Conservation (phyloP, 2,113 vertebrate species). For the Corythornis cristatus region DNA sequence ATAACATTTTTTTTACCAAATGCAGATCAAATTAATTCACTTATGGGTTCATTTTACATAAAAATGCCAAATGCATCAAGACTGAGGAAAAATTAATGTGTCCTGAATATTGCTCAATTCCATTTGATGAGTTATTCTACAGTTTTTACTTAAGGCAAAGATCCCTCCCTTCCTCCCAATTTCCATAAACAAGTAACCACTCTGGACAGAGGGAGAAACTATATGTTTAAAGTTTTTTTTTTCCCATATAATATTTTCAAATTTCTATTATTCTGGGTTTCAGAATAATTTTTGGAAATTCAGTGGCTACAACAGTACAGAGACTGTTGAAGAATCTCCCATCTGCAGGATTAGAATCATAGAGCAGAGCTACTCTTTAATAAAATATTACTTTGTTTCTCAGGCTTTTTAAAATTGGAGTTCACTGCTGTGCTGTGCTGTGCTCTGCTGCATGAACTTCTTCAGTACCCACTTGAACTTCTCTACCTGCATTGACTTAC, state of each 20-base stretch:
- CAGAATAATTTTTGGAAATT: background rate
- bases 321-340: background rate
- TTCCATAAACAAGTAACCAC: background rate
- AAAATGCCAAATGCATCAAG: background rate
- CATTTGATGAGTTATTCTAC: background rate
- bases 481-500: constrained; percentile 58
- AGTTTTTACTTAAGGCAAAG: background rate
- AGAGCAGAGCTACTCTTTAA: background rate
- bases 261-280: background rate
- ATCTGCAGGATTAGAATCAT: background rate
- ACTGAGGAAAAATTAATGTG: background rate
- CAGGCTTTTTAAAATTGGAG: background rate
- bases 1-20: background rate
- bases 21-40: background rate
- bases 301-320: too few species aligned
- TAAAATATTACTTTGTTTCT: background rate
- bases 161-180: background rate
- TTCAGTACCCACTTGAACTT: constrained; percentile 74
- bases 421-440: constrained; percentile 53
- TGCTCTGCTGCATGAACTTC: constrained; percentile 60
- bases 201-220: background rate
- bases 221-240: background rate
- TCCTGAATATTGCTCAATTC: background rate
- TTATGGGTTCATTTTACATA: background rate
- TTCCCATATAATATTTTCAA: background rate